These are phyloP conservation scores for Etheostoma perlongum DNA, from an alignment of 2,797 vertebrate species.

Conservation along the genomic window DNA sequence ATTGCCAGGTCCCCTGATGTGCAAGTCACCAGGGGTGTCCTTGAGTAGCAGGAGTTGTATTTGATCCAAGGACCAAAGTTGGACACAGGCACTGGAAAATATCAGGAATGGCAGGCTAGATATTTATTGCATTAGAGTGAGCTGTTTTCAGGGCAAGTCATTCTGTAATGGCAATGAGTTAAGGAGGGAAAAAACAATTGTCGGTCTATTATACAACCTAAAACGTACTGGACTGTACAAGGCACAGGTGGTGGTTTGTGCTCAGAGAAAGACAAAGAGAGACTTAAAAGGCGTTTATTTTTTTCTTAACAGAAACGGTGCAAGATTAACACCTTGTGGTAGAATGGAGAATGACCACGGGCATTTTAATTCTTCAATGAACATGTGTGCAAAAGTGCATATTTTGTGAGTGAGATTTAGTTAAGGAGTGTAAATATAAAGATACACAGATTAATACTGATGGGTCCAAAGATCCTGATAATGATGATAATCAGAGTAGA, in stretches of 20 bases:
- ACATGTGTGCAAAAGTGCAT: background rate
- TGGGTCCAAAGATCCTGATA: no score
- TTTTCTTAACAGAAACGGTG: constrained; percentile 29
- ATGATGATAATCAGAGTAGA: background rate
- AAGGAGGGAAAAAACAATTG: background rate
- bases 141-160: constrained; percentile 26
- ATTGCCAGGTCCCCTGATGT: constrained; percentile 36
- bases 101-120: constrained; percentile 28
- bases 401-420: background rate
- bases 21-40: constrained; percentile 7
- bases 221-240: constrained; percentile 10
- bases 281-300: constrained; percentile 29
- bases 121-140: constrained; percentile 45
- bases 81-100: constrained; percentile 55
- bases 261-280: constrained; percentile 61
- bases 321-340: constrained; percentile 73
- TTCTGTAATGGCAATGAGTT: background rate
- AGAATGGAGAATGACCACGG: constrained; percentile 23
- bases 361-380: background rate
- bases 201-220: constrained; percentile 4
- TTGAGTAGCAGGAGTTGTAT: constrained; percentile 38
- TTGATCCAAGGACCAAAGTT: constrained; percentile 44
- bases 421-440: background rate
- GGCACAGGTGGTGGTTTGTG: constrained; percentile 43
- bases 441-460: background rate